A percentile compares a stretch with the other conserved stretches of the same genome.
phyloP scores from a whole-genome alignment of 1,140 invertebrate species.

The Drosophila quadrilineata region DNA sequence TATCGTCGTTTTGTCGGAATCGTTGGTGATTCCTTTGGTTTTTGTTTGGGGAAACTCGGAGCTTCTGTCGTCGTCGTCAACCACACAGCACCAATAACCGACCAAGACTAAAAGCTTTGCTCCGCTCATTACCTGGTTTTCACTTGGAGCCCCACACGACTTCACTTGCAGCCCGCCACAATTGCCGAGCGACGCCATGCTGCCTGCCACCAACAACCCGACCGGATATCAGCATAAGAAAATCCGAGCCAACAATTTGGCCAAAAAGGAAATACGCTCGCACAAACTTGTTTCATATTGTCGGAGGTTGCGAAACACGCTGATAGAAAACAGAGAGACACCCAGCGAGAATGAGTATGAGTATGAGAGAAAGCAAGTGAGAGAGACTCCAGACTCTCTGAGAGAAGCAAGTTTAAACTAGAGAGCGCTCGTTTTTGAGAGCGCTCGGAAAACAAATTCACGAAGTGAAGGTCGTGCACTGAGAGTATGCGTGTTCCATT shows the following conservation, averaged over 20 bases:
- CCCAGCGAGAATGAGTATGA: background rate
- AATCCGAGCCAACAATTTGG: constrained; percentile 52
- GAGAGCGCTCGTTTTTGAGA: constrained; percentile 8
- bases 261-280: constrained; percentile 35
- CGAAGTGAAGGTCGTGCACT: constrained; percentile 28
- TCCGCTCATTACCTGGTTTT: constrained; percentile 77
- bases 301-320: constrained; percentile 49
- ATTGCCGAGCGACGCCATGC: constrained; percentile 15
- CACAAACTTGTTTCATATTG: constrained; percentile 64
- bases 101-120: constrained; percentile 78
- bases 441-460: no score
- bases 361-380: background rate
- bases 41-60: constrained; percentile 42
- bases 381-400: no score
- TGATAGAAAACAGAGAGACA: background rate
- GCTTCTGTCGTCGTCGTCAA: constrained; percentile 57
- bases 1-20: constrained; percentile 6
- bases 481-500: background rate
- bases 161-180: background rate
- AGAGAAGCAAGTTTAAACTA: no score
- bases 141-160: constrained; percentile 41
- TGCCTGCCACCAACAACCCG: constrained; percentile 44
- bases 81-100: constrained; percentile 79
- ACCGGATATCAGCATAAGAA: constrained; percentile 60
- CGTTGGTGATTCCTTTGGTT: constrained; percentile 12